phyloP scores from a whole-genome alignment of 1,140 invertebrate genomes.

The Acromyrmex heyeri region DNA sequence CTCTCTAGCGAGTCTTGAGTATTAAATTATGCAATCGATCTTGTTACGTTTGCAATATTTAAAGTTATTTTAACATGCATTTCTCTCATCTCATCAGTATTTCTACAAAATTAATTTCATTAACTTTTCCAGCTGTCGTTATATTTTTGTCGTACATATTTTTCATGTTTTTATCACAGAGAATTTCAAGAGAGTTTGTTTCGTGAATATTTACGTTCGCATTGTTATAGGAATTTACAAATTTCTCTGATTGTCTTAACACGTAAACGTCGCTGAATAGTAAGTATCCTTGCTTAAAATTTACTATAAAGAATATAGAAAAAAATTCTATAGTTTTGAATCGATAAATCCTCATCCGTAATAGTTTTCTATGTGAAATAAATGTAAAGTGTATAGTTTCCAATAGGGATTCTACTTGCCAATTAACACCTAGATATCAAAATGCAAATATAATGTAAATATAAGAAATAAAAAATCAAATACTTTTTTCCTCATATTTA shows the following conservation, averaged over 20 bases:
- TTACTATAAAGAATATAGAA: too few species aligned
- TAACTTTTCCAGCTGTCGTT: neutral
- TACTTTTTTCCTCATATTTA: too few species aligned
- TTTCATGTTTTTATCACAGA: neutral
- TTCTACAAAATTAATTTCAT: conserved; percentile 9
- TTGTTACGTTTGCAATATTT: conserved; percentile 1
- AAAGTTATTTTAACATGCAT: conserved; percentile 19
- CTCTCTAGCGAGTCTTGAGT: neutral
- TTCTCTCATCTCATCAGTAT: neutral
- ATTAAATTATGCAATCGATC: conserved; percentile 8
- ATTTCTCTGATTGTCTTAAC: neutral
- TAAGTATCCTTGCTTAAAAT: neutral
- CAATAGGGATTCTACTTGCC: too few species aligned
- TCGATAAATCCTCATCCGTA: too few species aligned
- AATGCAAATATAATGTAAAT: too few species aligned
- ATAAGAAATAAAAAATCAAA: too few species aligned
- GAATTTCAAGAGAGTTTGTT: neutral
- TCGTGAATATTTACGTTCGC: neutral
- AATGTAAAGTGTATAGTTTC: too few species aligned
- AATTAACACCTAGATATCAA: too few species aligned
- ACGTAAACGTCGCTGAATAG: neutral
- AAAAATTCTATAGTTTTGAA: too few species aligned
- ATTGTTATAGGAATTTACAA: neutral
- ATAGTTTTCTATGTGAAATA: too few species aligned
- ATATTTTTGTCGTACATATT: neutral